Conservation (phyloP, 2,797 vertebrate genomes). For the Uromys caudimaculatus region DNA sequence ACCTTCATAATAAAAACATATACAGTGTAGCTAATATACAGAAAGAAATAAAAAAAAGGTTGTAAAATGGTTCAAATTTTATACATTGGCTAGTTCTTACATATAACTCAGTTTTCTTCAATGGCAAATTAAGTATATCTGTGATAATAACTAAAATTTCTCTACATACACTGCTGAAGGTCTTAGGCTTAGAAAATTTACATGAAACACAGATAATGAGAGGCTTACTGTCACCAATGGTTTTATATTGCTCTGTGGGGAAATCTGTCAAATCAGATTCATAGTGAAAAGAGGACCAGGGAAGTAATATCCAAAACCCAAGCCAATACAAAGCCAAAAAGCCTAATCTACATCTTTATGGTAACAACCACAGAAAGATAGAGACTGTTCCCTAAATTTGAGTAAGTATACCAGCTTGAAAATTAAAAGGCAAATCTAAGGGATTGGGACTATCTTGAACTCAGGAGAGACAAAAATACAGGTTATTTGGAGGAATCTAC, state of each 20-base stretch:
- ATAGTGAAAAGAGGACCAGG: neutral
- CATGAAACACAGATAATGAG: neutral
- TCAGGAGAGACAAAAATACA: conserved; percentile 10
- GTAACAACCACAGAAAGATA: neutral
- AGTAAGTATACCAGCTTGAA: neutral
- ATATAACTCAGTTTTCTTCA: conserved; percentile 42
- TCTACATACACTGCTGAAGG: conserved; percentile 34
- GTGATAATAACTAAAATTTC: conserved; percentile 23
- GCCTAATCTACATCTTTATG: neutral
- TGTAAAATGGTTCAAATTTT: conserved; percentile 40
- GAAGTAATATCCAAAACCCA: conserved; percentile 1
- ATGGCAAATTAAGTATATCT: conserved; percentile 34
- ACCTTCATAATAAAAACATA: neutral
- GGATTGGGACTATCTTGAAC: neutral
- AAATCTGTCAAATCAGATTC: neutral
- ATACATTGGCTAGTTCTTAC: neutral
- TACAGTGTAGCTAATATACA: neutral
- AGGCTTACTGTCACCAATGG: neutral
- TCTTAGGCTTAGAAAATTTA: neutral
- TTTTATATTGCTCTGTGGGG: neutral
- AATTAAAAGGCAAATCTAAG: neutral
- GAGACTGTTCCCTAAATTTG: neutral
- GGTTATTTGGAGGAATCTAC: conserved; percentile 7
- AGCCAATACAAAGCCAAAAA: neutral
- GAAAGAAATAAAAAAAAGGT: conserved; percentile 8